Percentiles rank a stretch among this genome's conserved stretches.
Evolutionary conservation across 1,140 invertebrate genomes (phyloP).

Genomic region (Brachionus rotundiformis): DNA sequence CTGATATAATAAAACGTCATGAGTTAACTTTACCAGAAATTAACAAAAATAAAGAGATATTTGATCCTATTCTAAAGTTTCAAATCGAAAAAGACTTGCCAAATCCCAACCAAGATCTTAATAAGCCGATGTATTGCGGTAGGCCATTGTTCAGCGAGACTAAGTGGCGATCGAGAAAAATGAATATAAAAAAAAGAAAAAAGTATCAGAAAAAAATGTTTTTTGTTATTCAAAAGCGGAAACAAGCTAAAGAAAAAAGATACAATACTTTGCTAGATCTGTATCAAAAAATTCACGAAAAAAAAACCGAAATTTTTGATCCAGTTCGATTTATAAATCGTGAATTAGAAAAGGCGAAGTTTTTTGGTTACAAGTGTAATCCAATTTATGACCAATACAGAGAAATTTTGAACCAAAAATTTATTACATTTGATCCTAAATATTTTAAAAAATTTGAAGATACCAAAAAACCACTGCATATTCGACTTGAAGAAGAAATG

Average conservation of each 20-base stretch:
- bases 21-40: constrained; percentile 44
- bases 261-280: constrained; percentile 24
- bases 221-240: constrained; percentile 49
- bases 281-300: constrained; percentile 26
- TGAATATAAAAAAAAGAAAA: constrained; percentile 49
- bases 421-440: constrained; percentile 38
- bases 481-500: neutral
- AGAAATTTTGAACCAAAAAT: constrained; percentile 20
- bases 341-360: constrained; percentile 52
- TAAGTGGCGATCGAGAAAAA: constrained; percentile 49
- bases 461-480: constrained; percentile 35
- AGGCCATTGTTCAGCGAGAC: constrained; percentile 18
- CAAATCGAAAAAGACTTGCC: constrained; percentile 49
- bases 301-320: constrained; percentile 45
- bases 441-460: constrained; percentile 49
- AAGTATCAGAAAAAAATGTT: constrained; percentile 50
- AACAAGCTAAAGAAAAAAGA: constrained; percentile 42
- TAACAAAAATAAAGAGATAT: constrained; percentile 45
- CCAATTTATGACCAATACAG: constrained; percentile 46
- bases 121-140: constrained; percentile 28
- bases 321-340: constrained; percentile 26
- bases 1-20: constrained; percentile 39
- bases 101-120: neutral
- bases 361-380: constrained; percentile 37
- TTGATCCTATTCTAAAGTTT: constrained; percentile 28